A percentile compares a stretch with the other conserved stretches of the same genome.
phyloP scores from a whole-genome alignment of 2,888 invertebrate species.

The Catocala nupta region DNA sequence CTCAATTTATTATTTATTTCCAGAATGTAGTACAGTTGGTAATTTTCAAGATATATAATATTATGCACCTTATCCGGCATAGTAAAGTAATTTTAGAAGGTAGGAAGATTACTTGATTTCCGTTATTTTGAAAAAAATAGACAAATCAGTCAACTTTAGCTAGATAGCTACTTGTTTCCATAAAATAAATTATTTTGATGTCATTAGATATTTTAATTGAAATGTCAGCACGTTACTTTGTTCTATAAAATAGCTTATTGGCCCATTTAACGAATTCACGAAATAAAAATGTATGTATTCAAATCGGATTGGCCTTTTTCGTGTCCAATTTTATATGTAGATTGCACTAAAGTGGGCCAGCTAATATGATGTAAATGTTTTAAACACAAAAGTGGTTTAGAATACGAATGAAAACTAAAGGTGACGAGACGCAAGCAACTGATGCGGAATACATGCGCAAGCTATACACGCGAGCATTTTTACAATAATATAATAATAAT shows the following conservation, averaged over 20 bases:
- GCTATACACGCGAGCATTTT: too few species aligned
- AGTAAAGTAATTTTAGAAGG: too few species aligned
- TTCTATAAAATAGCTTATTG: slow-evolving; percentile 32
- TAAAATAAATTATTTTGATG: slow-evolving; percentile 18
- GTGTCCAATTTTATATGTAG: slow-evolving; percentile 34
- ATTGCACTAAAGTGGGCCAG: slow-evolving; percentile 31
- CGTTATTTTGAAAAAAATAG: too few species aligned
- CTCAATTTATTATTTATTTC: too few species aligned
- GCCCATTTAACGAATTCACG: slow-evolving; percentile 30
- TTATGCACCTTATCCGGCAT: too few species aligned
- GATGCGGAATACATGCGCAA: too few species aligned
- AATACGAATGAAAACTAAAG: not conserved
- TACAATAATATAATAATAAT: too few species aligned
- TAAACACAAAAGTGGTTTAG: slow-evolving; percentile 15
- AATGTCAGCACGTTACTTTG: slow-evolving; percentile 30
- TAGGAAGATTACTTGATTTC: too few species aligned
- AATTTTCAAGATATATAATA: too few species aligned
- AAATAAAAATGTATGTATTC: slow-evolving; percentile 54
- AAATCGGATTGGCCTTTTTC: slow-evolving; percentile 47
- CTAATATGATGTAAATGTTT: slow-evolving; percentile 24
- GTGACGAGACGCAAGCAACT: too few species aligned
- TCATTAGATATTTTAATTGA: slow-evolving; percentile 34
- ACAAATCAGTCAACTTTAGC: too few species aligned
- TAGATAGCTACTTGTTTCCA: slow-evolving; percentile 6
- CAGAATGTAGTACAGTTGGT: too few species aligned